Conservation (phyloP, 2,888 invertebrate genomes). For the Tachina fera region DNA sequence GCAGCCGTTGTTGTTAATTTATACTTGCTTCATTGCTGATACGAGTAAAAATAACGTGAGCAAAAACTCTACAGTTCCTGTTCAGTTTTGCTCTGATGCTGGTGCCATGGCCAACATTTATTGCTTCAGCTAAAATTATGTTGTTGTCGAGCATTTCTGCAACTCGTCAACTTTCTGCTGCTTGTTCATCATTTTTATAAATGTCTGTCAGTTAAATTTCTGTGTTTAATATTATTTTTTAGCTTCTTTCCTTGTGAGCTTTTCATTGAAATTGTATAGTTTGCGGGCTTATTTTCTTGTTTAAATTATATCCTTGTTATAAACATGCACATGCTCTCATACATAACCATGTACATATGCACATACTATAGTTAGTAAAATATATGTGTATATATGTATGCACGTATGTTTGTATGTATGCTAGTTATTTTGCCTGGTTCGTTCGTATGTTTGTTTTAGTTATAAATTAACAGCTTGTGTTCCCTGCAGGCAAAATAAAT, state of each 20-base stretch:
- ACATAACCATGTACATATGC: neutral
- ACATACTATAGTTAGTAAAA: neutral
- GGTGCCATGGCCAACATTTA: conserved; percentile 60
- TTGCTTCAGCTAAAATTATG: conserved; percentile 48
- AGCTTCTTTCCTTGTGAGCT: conserved; percentile 35
- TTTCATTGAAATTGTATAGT: conserved; percentile 66
- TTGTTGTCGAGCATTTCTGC: conserved; percentile 50
- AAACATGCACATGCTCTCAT: neutral
- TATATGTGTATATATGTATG: neutral
- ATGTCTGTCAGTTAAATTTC: conserved; percentile 55
- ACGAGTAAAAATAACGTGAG: neutral
- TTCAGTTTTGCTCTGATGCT: conserved; percentile 13
- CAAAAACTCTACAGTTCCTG: neutral
- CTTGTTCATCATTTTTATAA: conserved; percentile 53
- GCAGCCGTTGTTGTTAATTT: conserved; percentile 55
- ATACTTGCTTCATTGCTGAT: conserved; percentile 25
- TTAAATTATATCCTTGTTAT: conserved; percentile 63
- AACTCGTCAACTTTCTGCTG: conserved; percentile 52
- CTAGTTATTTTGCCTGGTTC: neutral
- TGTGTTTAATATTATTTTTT: neutral
- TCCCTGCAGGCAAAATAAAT: conserved; percentile 59
- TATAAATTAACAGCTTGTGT: conserved; percentile 66
- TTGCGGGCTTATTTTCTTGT: conserved; percentile 59
- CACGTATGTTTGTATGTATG: neutral
- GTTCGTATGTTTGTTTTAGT: conserved; percentile 48